phyloP scores from a whole-genome alignment of 1,140 invertebrate genomes.

The Aethina tumida region DNA sequence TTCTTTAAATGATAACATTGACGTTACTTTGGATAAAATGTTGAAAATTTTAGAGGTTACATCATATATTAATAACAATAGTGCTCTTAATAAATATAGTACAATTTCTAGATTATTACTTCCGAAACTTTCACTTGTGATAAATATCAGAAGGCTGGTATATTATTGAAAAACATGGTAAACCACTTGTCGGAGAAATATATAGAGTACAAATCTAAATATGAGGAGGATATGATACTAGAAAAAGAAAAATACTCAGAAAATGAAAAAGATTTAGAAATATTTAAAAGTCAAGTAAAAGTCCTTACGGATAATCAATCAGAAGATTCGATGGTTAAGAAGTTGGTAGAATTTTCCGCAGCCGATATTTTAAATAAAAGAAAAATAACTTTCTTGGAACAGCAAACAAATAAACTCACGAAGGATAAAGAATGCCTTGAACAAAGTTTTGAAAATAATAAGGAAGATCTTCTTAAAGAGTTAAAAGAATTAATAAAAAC shows the following conservation, averaged over 20 bases:
- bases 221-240: conserved; percentile 3
- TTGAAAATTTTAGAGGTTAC: no score
- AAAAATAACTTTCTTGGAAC: conserved; percentile 14
- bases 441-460: conserved; percentile 29
- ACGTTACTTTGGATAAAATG: no score
- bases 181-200: no score
- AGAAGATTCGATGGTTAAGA: conserved; percentile 8
- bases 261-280: conserved; percentile 13
- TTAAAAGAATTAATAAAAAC: conserved; percentile 30
- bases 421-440: conserved; percentile 29
- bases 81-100: no score
- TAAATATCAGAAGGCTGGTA: no score
- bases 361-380: conserved; percentile 8
- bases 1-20: no score
- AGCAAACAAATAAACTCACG: conserved; percentile 22
- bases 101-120: no score
- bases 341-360: conserved; percentile 7
- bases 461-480: conserved; percentile 26
- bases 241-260: conserved; percentile 3
- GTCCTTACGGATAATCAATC: conserved; percentile 8
- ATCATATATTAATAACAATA: no score
- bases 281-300: conserved; percentile 2
- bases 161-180: no score
- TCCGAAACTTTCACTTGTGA: no score
- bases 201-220: conserved; percentile 3